A percentile compares a stretch with the other conserved stretches of the same genome.
Evolutionary conservation across 1,140 invertebrate species (phyloP).

Genomic region (Catajapyx aquilonaris): DNA sequence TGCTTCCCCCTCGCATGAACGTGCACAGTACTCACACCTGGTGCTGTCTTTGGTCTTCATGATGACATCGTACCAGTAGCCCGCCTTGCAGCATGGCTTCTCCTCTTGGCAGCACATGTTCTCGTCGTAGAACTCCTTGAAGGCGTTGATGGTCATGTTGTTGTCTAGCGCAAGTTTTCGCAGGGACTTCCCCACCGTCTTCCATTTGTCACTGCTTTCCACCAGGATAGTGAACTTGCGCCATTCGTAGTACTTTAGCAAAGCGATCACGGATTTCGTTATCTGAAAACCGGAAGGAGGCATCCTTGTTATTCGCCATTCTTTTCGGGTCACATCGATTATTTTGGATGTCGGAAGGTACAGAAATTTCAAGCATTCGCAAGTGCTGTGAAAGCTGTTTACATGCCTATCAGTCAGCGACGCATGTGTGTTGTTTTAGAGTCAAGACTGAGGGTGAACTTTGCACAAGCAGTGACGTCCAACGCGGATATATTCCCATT

Average conservation of each 20-base stretch:
- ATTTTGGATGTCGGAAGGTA: no score
- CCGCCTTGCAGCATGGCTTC: slow-evolving; percentile 43
- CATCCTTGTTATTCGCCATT: no score
- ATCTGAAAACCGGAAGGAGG: slow-evolving; percentile 32
- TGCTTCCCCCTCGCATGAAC: no score
- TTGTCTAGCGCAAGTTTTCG: slow-evolving; percentile 41
- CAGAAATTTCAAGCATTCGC: no score
- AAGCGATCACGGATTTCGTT: slow-evolving; percentile 75
- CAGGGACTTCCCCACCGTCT: slow-evolving; percentile 51
- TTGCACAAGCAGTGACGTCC: no score
- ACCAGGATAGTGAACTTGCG: slow-evolving; percentile 82
- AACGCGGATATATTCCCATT: no score
- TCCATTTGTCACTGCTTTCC: slow-evolving; percentile 43
- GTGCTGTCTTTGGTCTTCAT: slow-evolving; percentile 73
- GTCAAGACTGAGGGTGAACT: no score
- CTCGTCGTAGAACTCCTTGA: slow-evolving; percentile 36
- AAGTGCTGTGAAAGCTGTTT: no score
- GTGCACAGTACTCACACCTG: slow-evolving; percentile 40
- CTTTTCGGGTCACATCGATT: no score
- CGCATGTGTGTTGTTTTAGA: no score
- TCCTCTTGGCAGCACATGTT: slow-evolving; percentile 52
- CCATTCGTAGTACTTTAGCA: slow-evolving; percentile 80
- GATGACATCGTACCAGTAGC: slow-evolving; percentile 65
- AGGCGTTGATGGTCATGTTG: slow-evolving; percentile 64
- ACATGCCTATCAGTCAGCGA: no score